phyloP scores from a whole-genome alignment of 1,140 invertebrate species.

The Aphis craccivora region DNA sequence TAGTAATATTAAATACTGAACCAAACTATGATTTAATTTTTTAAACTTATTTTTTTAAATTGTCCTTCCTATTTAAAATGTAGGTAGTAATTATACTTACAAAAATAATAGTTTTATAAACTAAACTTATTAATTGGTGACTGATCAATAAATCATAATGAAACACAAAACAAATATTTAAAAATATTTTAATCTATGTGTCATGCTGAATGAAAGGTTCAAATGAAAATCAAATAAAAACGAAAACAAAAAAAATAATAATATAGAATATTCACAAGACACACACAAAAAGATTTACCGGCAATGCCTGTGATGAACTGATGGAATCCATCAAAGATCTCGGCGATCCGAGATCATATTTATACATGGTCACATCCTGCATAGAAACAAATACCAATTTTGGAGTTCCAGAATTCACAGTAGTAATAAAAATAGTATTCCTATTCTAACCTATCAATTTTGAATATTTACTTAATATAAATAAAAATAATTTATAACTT shows the following conservation, averaged over 20 bases:
- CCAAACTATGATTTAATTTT: neutral
- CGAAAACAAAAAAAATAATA: constrained; percentile 53
- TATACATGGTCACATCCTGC: constrained; percentile 58
- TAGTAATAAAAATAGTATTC: constrained; percentile 38
- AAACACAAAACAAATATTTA: constrained; percentile 53
- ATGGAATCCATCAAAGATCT: constrained; percentile 57
- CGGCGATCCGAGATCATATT: constrained; percentile 57
- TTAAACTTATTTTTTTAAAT: neutral
- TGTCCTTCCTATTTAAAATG: neutral
- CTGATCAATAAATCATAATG: constrained; percentile 50
- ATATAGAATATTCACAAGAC: constrained; percentile 56
- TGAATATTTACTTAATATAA: constrained; percentile 41
- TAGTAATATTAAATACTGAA: neutral
- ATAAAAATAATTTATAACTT: constrained; percentile 1
- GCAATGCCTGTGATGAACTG: constrained; percentile 57
- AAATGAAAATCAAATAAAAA: constrained; percentile 56
- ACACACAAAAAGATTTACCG: constrained; percentile 56
- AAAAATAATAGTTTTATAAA: constrained; percentile 41
- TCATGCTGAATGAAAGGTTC: constrained; percentile 55
- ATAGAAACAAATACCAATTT: constrained; percentile 58
- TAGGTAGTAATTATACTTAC: constrained; percentile 24
- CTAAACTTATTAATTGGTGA: constrained; percentile 33
- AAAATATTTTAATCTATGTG: constrained; percentile 56
- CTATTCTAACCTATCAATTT: constrained; percentile 54
- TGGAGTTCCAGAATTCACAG: constrained; percentile 54